phyloP scores from a whole-genome alignment of 1,140 invertebrate species.

The Kradibia gibbosae region DNA sequence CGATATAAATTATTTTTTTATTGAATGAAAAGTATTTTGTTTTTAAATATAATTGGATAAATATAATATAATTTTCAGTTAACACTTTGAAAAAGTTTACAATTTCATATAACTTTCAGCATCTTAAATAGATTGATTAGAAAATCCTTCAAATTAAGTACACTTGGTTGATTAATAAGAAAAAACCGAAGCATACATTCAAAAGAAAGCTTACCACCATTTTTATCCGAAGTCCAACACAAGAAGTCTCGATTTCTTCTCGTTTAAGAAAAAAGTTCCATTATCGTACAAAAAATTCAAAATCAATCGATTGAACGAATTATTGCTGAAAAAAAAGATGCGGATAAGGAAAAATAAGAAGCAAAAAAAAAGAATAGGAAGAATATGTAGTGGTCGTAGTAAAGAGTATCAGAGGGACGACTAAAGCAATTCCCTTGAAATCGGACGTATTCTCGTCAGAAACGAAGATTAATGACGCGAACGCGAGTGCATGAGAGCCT shows the following conservation, averaged over 20 bases:
- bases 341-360: neutral
- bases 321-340: neutral
- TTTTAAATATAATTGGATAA: no score
- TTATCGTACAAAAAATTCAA: slow-evolving; percentile 40
- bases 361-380: slow-evolving; percentile 5
- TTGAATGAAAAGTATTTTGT: no score
- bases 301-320: slow-evolving; percentile 24
- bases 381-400: neutral
- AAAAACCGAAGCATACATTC: neutral
- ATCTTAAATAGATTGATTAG: neutral
- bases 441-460: slow-evolving; percentile 43
- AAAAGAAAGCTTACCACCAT: neutral
- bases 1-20: no score
- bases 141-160: slow-evolving; percentile 33
- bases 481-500: slow-evolving; percentile 45
- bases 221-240: neutral
- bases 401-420: slow-evolving; percentile 22
- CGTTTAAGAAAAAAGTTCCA: slow-evolving; percentile 14
- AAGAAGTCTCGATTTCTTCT: slow-evolving; percentile 5
- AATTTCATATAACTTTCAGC: slow-evolving; percentile 2
- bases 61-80: no score
- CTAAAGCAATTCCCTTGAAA: slow-evolving; percentile 24
- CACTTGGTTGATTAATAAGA: neutral
- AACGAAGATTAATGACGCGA: slow-evolving; percentile 56
- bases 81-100: neutral